Conservation (phyloP, 2,797 vertebrate species). For the Carduelis carduelis region DNA sequence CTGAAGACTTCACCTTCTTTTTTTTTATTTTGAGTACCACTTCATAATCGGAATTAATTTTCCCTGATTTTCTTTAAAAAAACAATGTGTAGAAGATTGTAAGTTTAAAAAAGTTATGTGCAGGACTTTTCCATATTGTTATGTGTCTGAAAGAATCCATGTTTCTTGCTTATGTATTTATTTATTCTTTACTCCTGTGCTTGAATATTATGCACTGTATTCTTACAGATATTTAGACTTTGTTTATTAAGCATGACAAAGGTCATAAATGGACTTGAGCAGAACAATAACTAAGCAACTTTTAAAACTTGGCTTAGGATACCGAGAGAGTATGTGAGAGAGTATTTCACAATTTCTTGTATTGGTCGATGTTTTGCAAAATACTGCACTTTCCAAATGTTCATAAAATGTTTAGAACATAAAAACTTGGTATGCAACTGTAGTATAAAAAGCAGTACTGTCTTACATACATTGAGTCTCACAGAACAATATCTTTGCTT, state of each 20-base stretch:
- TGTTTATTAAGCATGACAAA: background rate
- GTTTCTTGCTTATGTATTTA: background rate
- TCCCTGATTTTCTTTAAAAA: background rate
- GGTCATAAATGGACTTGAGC: background rate
- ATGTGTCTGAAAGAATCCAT: background rate
- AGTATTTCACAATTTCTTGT: background rate
- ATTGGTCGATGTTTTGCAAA: background rate
- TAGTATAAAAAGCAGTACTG: background rate
- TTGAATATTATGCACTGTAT: background rate
- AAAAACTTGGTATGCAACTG: background rate
- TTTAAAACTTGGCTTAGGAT: conserved; percentile 5
- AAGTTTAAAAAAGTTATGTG: background rate
- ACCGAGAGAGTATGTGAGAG: background rate
- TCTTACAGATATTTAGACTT: background rate
- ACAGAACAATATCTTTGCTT: background rate
- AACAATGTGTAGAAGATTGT: background rate
- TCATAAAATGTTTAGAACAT: background rate
- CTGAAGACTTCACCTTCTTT: background rate
- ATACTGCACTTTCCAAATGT: background rate
- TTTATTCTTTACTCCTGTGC: background rate
- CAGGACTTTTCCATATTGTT: background rate
- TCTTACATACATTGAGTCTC: background rate
- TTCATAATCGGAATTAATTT: background rate
- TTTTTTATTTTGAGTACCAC: background rate
- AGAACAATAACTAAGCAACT: background rate